These are phyloP conservation scores for Gymnothorax javanicus DNA, from an alignment of 2,797 vertebrate genomes.

Conservation along the genomic window DNA sequence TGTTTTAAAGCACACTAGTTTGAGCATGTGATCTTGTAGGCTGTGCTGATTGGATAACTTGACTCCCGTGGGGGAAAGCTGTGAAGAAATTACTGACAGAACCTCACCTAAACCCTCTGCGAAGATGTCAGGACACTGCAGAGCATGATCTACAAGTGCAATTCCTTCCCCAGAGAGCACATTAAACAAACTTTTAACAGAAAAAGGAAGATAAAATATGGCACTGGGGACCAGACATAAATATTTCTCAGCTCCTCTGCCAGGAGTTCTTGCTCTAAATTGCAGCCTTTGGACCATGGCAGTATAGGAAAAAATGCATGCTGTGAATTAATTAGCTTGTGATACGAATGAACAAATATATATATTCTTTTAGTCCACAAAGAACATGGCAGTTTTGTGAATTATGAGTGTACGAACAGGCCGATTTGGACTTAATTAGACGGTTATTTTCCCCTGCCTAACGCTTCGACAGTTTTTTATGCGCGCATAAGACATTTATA, in stretches of 20 bases:
- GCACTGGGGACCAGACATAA: conserved; percentile 6
- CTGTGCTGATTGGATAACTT: not conserved
- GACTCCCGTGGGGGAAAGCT: not conserved
- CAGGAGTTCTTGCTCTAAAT: conserved; percentile 6
- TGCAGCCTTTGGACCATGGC: conserved; percentile 21
- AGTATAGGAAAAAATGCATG: not conserved
- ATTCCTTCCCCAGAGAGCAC: conserved; percentile 8
- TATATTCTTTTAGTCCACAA: not conserved
- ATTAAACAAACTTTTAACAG: conserved; percentile 19
- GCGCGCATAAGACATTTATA: no score
- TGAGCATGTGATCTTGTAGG: not conserved
- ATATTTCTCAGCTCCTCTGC: conserved; percentile 17
- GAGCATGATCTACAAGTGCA: conserved; percentile 11
- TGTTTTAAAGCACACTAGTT: not conserved
- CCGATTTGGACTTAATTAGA: conserved; percentile 20
- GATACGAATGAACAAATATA: not conserved
- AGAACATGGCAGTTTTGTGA: not conserved
- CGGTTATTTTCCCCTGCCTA: conserved; percentile 14
- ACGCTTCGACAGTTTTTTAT: not conserved
- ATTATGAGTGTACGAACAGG: conserved; percentile 10
- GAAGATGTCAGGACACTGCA: not conserved
- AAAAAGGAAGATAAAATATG: conserved; percentile 14
- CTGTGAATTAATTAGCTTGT: conserved; percentile 3
- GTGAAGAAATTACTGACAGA: not conserved
- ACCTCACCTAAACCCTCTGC: not conserved